These are phyloP conservation scores for Heliconius nattereri DNA, from an alignment of 1,140 invertebrate species.

Conservation along the genomic window DNA sequence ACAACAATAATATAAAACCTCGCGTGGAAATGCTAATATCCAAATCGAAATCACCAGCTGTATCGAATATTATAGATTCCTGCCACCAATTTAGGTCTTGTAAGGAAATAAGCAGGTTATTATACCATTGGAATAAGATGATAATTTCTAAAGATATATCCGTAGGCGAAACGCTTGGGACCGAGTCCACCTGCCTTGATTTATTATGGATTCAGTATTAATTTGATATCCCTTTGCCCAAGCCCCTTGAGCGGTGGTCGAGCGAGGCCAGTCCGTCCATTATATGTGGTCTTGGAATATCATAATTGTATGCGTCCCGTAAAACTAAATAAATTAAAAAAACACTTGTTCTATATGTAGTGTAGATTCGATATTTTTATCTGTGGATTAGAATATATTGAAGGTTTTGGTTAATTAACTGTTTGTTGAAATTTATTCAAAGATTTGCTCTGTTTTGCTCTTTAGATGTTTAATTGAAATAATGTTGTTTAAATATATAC, in stretches of 20 bases:
- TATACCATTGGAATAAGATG: constrained; percentile 56
- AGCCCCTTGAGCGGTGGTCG: constrained; percentile 74
- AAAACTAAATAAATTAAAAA: constrained; percentile 58
- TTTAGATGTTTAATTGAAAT: no score
- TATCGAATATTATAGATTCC: constrained; percentile 51
- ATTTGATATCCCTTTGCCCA: constrained; percentile 79
- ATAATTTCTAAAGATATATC: constrained; percentile 77
- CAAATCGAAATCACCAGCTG: constrained; percentile 30
- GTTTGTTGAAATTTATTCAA: no score
- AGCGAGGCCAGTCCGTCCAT: constrained; percentile 68
- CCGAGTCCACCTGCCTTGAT: constrained; percentile 79
- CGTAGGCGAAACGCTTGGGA: constrained; percentile 73
- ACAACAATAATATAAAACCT: background rate
- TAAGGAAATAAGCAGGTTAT: constrained; percentile 47
- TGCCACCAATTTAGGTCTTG: constrained; percentile 47
- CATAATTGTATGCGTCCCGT: constrained; percentile 75
- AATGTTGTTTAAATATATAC: no score
- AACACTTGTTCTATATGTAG: constrained; percentile 5
- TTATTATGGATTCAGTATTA: constrained; percentile 81
- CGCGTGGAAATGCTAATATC: constrained; percentile 44
- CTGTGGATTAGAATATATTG: background rate
- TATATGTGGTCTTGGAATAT: constrained; percentile 72
- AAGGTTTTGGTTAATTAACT: no score
- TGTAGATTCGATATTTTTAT: background rate
- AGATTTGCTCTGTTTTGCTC: no score